Evolutionary conservation across 2,888 invertebrate species (phyloP).

Genomic region (Deilephila porcellus): DNA sequence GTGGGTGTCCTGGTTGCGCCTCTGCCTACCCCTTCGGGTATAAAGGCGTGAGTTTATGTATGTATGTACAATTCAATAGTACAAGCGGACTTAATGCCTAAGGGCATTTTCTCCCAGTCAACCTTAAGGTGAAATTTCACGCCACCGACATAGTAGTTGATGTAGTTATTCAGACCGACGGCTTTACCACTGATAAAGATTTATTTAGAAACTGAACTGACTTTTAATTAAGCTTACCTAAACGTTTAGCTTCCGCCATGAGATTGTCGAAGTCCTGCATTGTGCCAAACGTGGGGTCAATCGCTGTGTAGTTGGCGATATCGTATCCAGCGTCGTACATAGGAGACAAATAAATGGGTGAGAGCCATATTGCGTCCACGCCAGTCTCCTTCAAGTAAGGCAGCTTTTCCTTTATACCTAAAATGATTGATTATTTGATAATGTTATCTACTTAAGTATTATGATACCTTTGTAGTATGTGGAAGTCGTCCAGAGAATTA

Average conservation of each 20-base stretch:
- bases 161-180: too few relatives aligned
- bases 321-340: constrained; percentile 93
- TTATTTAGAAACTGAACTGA: not conserved
- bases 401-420: constrained; percentile 72
- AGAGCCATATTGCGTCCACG: constrained; percentile 87
- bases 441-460: not conserved
- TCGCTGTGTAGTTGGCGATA: constrained; percentile 86
- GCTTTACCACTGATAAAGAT: too few relatives aligned
- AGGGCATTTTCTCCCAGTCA: too few relatives aligned
- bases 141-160: too few relatives aligned
- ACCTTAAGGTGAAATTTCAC: too few relatives aligned
- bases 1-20: too few relatives aligned
- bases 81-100: too few relatives aligned
- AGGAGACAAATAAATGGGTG: constrained; percentile 89
- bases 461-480: not conserved
- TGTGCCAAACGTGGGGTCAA: constrained; percentile 88
- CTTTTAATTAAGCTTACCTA: constrained; percentile 63
- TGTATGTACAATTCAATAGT: too few relatives aligned
- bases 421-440: not conserved
- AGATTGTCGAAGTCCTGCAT: constrained; percentile 88
- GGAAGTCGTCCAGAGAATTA: too few relatives aligned
- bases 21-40: too few relatives aligned
- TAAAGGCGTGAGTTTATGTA: too few relatives aligned
- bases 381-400: constrained; percentile 85
- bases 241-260: constrained; percentile 73